These are phyloP conservation scores for Dipodomys merriami DNA, from an alignment of 2,113 vertebrate species.

Conservation along the genomic window DNA sequence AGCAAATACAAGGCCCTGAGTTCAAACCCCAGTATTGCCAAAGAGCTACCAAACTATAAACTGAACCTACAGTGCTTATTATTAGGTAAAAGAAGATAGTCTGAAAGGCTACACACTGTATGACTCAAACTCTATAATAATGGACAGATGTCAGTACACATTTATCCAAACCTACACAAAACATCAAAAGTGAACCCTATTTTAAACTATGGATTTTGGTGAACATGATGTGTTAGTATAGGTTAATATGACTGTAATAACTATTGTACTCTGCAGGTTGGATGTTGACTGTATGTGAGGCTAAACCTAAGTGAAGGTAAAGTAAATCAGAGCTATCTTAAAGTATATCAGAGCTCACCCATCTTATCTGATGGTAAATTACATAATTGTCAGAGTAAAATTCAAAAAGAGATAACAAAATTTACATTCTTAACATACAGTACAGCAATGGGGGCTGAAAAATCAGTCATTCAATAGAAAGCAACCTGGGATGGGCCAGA, in stretches of 20 bases:
- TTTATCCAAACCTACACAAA: neutral
- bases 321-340: neutral
- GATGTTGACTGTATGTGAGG: neutral
- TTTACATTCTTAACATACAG: neutral
- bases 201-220: neutral
- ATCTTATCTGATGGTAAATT: neutral
- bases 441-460: neutral
- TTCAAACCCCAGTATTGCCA: too few relatives aligned
- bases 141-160: neutral
- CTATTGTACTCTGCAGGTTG: neutral
- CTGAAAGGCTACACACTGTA: neutral
- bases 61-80: neutral
- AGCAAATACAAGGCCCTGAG: too few relatives aligned
- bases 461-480: neutral
- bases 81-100: neutral
- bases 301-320: fast-evolving
- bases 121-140: neutral
- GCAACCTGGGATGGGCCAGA: neutral
- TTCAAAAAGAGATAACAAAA: neutral
- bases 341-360: neutral
- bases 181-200: neutral
- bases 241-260: neutral
- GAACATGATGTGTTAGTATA: neutral
- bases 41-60: neutral
- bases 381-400: neutral